Evolutionary conservation across 2,113 vertebrate genomes (phyloP).

Genomic region (Rhegmatorhina hoffmannsi): DNA sequence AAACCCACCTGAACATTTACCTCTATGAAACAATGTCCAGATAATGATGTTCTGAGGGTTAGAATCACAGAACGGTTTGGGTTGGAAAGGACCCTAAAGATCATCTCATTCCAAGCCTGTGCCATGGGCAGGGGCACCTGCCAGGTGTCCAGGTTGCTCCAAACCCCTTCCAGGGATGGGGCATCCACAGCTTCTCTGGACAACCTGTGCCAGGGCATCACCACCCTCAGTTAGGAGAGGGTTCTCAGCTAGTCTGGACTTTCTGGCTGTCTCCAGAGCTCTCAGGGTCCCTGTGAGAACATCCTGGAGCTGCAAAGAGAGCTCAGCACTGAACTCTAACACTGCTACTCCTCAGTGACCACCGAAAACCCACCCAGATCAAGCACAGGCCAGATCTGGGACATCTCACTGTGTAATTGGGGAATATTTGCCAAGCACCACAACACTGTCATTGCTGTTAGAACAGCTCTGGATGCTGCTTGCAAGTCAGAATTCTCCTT

Average conservation of each 20-base stretch:
- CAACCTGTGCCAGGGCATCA: fast-evolving
- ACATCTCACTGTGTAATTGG: fast-evolving
- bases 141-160: background rate
- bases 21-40: fast-evolving
- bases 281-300: background rate
- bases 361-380: background rate
- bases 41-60: background rate
- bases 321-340: fast-evolving
- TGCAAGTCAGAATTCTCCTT: background rate
- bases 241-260: background rate
- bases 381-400: background rate
- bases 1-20: background rate
- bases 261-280: background rate
- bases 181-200: background rate
- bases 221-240: background rate
- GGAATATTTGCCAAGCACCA: background rate
- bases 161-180: background rate
- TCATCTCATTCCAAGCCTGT: background rate
- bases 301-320: background rate
- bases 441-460: background rate
- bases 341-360: background rate
- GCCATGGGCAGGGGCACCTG: background rate
- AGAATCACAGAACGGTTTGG: background rate
- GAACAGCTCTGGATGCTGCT: background rate
- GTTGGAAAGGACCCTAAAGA: background rate